These are phyloP conservation scores for Margaritifera margaritifera DNA, from an alignment of 2,888 invertebrate genomes.

Conservation along the genomic window DNA sequence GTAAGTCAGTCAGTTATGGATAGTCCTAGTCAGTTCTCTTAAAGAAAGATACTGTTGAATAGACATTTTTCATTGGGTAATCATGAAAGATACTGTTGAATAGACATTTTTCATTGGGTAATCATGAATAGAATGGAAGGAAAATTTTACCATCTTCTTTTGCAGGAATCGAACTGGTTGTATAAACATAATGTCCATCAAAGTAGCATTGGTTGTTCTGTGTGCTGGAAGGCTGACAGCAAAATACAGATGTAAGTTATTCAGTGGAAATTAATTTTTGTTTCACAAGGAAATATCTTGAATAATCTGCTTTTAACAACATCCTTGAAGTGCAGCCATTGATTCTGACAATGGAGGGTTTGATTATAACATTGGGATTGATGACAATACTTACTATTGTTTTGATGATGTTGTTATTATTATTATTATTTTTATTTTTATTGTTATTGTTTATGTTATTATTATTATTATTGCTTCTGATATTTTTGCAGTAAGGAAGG, in stretches of 20 bases:
- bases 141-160: slow-evolving; percentile 10
- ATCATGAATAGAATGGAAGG: not conserved
- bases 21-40: no score
- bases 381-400: no score
- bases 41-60: not conserved
- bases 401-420: no score
- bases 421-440: no score
- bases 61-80: not conserved
- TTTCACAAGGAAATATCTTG: not conserved
- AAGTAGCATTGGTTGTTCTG: slow-evolving; percentile 80
- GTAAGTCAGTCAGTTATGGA: no score
- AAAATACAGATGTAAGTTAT: slow-evolving; percentile 76
- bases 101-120: not conserved
- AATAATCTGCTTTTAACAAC: no score
- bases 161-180: slow-evolving; percentile 53
- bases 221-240: slow-evolving; percentile 80
- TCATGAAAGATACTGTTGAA: not conserved
- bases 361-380: no score
- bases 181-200: slow-evolving; percentile 75
- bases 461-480: no score
- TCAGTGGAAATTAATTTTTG: slow-evolving; percentile 3
- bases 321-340: no score
- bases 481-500: no score
- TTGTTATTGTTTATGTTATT: no score
- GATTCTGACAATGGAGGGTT: no score